Conservation (phyloP, 1,140 invertebrate species). For the Trypoxylus dichotomus region DNA sequence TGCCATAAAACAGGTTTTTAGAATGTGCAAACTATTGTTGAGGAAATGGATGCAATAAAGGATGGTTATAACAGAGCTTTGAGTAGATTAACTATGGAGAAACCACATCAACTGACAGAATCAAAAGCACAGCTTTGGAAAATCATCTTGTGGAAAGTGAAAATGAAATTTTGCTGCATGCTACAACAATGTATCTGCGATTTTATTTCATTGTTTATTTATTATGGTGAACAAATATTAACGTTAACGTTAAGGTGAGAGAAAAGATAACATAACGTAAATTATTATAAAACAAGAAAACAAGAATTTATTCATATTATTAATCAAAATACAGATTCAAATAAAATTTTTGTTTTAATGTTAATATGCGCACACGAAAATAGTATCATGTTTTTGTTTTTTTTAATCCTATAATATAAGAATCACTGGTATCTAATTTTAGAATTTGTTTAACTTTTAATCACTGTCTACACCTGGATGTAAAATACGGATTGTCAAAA, state of each 20-base stretch:
- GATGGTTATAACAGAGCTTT: conserved; percentile 32
- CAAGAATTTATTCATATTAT: too few species aligned
- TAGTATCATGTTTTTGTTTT: too few species aligned
- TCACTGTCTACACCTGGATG: conserved; percentile 41
- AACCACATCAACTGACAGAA: conserved; percentile 13
- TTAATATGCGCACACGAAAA: too few species aligned
- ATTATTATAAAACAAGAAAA: too few species aligned
- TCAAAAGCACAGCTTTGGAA: conserved; percentile 43
- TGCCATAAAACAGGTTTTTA: conserved; percentile 30
- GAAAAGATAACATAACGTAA: background rate
- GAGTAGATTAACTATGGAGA: conserved; percentile 32
- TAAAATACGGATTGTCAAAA: conserved; percentile 43
- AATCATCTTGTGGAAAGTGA: conserved; percentile 43
- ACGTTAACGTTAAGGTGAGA: conserved; percentile 46
- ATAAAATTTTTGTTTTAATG: too few species aligned
- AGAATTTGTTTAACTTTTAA: conserved; percentile 39
- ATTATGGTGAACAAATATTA: conserved; percentile 46
- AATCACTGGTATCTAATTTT: background rate
- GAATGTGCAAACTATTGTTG: conserved; percentile 37
- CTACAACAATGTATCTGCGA: conserved; percentile 47
- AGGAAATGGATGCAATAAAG: conserved; percentile 27
- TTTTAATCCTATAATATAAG: too few species aligned
- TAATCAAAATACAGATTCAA: too few species aligned
- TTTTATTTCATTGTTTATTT: conserved; percentile 45
- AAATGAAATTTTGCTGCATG: conserved; percentile 48